Evolutionary conservation across 2,797 vertebrate species (phyloP).

Genomic region (Euphonia xanthogaster): DNA sequence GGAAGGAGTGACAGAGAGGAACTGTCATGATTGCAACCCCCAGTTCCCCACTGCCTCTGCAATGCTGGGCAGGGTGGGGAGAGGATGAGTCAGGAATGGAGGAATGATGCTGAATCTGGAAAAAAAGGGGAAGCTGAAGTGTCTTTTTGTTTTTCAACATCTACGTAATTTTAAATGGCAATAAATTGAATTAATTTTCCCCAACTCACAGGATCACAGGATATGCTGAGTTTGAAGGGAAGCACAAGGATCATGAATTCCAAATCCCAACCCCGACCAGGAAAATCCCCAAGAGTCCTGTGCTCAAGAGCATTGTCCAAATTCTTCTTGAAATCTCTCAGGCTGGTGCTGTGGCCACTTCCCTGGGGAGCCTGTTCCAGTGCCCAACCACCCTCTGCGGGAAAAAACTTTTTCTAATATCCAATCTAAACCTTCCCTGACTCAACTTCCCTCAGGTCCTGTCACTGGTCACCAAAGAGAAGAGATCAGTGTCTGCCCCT

Average conservation of each 20-base stretch:
- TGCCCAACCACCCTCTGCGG: rapidly evolving
- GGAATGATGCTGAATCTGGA: not conserved
- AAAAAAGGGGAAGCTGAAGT: not conserved
- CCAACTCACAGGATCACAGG: not conserved
- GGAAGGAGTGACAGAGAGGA: rapidly evolving
- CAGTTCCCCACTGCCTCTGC: not conserved
- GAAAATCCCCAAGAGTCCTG: not conserved
- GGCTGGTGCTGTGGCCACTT: not conserved
- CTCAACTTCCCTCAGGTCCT: not conserved
- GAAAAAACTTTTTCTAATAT: not conserved
- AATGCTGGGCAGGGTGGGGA: not conserved
- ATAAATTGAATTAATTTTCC: not conserved
- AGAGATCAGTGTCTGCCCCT: not conserved
- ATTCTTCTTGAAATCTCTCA: not conserved
- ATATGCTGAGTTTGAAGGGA: not conserved
- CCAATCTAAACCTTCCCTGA: not conserved
- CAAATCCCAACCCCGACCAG: not conserved
- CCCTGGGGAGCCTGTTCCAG: not conserved
- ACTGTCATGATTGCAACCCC: rapidly evolving
- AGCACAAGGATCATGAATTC: not conserved
- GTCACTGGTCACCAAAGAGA: not conserved
- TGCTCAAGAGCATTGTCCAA: not conserved
- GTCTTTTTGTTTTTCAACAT: not conserved
- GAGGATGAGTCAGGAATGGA: not conserved
- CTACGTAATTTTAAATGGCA: not conserved